Base-by-base conservation (phyloP, 2,888 invertebrate species). In the Teleogryllus oceanicus region DNA sequence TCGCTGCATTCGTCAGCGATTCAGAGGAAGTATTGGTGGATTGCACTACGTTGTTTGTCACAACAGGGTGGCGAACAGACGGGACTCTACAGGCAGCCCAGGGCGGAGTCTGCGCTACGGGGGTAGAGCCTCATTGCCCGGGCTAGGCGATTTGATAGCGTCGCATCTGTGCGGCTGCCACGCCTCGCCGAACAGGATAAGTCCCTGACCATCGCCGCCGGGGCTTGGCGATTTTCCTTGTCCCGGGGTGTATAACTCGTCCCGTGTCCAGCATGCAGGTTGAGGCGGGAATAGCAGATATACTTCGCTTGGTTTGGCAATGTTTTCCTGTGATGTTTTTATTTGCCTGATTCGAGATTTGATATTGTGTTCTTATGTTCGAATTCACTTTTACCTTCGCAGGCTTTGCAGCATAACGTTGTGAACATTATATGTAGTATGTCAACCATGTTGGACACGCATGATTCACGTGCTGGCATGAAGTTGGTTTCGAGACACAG, bases 181-280 rank as follows among this genome's bases (percentile, higher is more conserved):
- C 62, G 62, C 62, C 62, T 62, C 62, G 62, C 62, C 62, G 62
- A 62, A 62, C 62, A 62, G 62, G 62, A 62, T 62, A 62, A 62
- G 62, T 62, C 62, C 62, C n/a, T 62, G n/a, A 62, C 13, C 62
- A 62, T n/a, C 13, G n/a, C 62, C n/a, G 62, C 62, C 62, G 62
- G 62, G 62, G 62, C 62, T 62, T 18, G n/a, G 13, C n/a, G 13
- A 13, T 62, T n/a, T 13, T n/a, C 62, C 62, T 13, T n/a, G 16
- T n/a, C 62, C 16, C 16, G n/a, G 62, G 62, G 62, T 62, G 62
- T 62, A 37, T 5, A 37, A 37, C 37, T 37, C 37, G 37, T 62
- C n/a, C 62, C n/a, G 62, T 18, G 16, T n/a, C 13, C 62, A 62
- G 62, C 62, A 62, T 62, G 62, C 62, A 62, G 62, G 62, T 18